Base-by-base conservation (phyloP, 2,888 invertebrate genomes). In the Hirtodrosophila alboralis region DNA sequence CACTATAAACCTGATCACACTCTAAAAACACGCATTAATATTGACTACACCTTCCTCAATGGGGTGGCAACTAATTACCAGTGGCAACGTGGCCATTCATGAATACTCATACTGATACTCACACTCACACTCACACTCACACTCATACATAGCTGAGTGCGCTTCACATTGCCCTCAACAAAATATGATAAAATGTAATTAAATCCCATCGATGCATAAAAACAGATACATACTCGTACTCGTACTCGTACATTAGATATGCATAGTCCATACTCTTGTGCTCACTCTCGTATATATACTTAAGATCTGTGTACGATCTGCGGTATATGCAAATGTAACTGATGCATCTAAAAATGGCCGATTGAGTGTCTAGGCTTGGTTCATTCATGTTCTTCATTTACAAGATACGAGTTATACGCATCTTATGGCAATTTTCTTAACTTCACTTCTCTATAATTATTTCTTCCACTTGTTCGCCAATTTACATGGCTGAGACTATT, bases 121-220 rank as follows among this genome's bases (percentile, higher is more conserved):
- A n/a, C n/a, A n/a, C n/a, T n/a, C n/a, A n/a, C n/a, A n/a, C n/a
- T n/a, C n/a, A n/a, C n/a, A n/a, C n/a, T n/a, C n/a, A n/a, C n/a
- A n/a, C n/a, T n/a, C n/a, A 8, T 14, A 16, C 13, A 38, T 37
- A 44, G 75, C 51, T 75, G 70, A 53, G 57, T 74, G 68, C 65
- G 53, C 63, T 62, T 78, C 64, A 71, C 62, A 75, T 64, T 71
- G 67, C 68, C 18, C 36, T 16, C 18, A 66, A 71, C 70, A 65
- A 70, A 63, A 68, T 72, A 72, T 79, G 74, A 77, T 78, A 64
- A 71, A 87, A 87, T 79, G 75, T 71, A 88, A 88, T 88, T 86
- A 88, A 87, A 84, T 73, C 52, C 65, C 83, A 81, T 76, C 81
- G 88, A 87, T 77, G 88, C 86, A 88, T 83, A 77, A 75, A 75